A percentile compares a stretch with the other conserved stretches of the same genome.
These are phyloP conservation scores for Auanema freiburgensis DNA, from an alignment of 2,888 invertebrate species.

Conservation along the genomic window DNA sequence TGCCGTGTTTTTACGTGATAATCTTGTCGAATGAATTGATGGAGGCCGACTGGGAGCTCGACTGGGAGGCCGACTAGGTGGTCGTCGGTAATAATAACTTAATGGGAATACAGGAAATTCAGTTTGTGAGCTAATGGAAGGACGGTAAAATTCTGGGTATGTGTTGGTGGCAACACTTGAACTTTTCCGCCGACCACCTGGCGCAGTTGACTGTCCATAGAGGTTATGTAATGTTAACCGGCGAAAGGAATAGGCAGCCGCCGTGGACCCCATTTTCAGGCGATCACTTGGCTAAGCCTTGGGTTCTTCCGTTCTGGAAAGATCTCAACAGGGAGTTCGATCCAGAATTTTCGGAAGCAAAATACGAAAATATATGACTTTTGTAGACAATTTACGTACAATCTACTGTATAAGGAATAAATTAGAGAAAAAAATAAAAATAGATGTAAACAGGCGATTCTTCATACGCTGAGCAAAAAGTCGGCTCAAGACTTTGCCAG, in stretches of 20 bases:
- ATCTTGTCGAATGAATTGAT: slow-evolving; percentile 31
- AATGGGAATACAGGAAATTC: background rate
- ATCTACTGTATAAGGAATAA: too few species aligned
- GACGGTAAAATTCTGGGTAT: slow-evolving; percentile 21
- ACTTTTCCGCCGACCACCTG: slow-evolving; percentile 18
- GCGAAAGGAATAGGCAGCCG: slow-evolving; percentile 48
- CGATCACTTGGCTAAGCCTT: too few species aligned
- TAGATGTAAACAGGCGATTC: too few species aligned
- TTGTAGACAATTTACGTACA: too few species aligned
- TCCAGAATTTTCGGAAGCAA: too few species aligned
- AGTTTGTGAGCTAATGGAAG: slow-evolving; percentile 2
- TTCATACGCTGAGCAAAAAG: too few species aligned
- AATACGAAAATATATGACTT: too few species aligned
- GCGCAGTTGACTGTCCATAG: background rate
- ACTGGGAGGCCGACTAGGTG: slow-evolving; percentile 45
- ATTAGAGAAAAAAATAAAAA: too few species aligned
- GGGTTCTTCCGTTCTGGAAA: too few species aligned
- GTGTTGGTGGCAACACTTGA: slow-evolving; percentile 28
- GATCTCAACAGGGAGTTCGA: too few species aligned
- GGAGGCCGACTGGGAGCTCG: slow-evolving; percentile 41
- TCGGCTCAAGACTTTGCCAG: too few species aligned
- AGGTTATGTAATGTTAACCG: slow-evolving; percentile 37
- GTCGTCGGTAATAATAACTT: slow-evolving; percentile 27
- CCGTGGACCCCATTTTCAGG: slow-evolving; percentile 48
- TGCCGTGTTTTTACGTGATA: slow-evolving; percentile 45